Conservation (phyloP, 2,113 vertebrate species). For the Coturnix japonica region DNA sequence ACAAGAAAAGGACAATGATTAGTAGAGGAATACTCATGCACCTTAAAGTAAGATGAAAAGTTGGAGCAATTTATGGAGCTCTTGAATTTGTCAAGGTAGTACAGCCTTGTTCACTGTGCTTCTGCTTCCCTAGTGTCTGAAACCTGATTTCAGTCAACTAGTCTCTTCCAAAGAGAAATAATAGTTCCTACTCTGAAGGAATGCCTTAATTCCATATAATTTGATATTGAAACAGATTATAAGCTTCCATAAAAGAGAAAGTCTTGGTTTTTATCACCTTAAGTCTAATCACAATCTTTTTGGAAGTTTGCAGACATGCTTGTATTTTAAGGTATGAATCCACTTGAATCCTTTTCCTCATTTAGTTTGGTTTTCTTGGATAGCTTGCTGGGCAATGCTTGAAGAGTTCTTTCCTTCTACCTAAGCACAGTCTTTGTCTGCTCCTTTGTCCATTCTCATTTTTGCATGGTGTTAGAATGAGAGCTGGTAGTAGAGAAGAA, state of each 20-base stretch:
- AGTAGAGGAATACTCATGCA: neutral
- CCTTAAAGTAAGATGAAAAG: neutral
- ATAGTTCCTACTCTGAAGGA: neutral
- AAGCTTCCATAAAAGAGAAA: neutral
- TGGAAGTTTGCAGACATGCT: neutral
- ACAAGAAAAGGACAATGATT: neutral
- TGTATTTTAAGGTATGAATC: accelerated
- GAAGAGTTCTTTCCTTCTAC: neutral
- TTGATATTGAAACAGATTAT: neutral
- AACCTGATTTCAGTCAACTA: neutral
- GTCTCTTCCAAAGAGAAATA: neutral
- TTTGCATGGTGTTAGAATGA: accelerated
- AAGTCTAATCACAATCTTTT: neutral
- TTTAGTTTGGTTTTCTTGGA: neutral
- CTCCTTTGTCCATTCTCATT: neutral
- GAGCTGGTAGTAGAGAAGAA: neutral
- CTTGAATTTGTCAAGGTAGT: neutral
- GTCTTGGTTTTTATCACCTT: neutral
- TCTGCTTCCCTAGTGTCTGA: neutral
- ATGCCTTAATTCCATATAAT: neutral
- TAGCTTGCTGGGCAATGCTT: neutral
- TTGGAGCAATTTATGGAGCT: neutral
- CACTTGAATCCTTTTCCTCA: neutral
- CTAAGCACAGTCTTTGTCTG: neutral
- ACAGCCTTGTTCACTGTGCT: neutral